Evolutionary conservation across 2,797 vertebrate genomes (phyloP), one percentile per base, ranked within the genome.

Genomic region (Parambassis ranga): DNA sequence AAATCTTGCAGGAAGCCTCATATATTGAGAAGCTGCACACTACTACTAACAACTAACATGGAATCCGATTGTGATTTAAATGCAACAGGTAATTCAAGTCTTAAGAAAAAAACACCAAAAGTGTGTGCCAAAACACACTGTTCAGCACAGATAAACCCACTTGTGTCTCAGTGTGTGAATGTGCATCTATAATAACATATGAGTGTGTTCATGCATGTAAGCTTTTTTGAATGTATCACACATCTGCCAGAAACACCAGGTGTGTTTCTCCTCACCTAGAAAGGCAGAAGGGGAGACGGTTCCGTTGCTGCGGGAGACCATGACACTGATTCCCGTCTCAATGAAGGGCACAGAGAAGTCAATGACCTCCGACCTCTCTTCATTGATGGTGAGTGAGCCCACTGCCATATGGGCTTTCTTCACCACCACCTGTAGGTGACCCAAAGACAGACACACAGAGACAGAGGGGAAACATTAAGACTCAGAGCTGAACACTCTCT

Each of bases 331-430:
- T 61, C 97, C 97, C 0, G 97, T 99, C 84, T 99, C 97, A 52
- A 99, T 98, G 91, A 99, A 99, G 55, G 97, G 97, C 70, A 99
- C 97, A 1, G 97, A 99, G 88, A 99, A 98, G 90, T 99, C 97
- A 0, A 99, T 95, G 78, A 98, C 96, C 91, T 98, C 95, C 0
- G 97, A 98, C 57, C 97, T 93, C 61, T 99, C 97, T 77, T 98
- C 97, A 2, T 99, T 99, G 86, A 99, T 99, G 75, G 97, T 99
- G 71, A 99, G 94, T 0, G 97, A 99, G 52, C 97, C 97, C 58
- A 98, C 97, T 0, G 97, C 97, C 97, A 99, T 99, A 79, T 97
- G 98, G 46, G 97, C 97, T 15, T 97, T 94, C 87, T 98, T 98
- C 58, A 94, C 85, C 83, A 97, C 96, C 41, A 98, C 97, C 96